Conservation (phyloP, 2,797 vertebrate species). For the Pseudomugil gertrudae region DNA sequence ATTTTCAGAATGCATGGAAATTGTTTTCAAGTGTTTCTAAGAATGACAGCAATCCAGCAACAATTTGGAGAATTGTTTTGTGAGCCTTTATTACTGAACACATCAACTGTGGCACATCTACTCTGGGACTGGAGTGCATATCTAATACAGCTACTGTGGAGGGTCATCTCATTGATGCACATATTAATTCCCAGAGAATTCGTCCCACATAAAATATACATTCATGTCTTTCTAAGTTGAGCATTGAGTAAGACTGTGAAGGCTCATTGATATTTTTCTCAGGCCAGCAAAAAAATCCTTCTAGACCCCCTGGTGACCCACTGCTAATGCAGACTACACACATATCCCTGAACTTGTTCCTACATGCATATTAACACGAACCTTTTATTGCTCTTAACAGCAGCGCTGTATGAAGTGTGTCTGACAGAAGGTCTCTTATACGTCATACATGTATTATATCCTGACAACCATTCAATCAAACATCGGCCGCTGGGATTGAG, state of each 20-base stretch:
- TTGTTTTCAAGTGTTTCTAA: conserved; percentile 27
- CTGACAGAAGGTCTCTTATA: conserved; percentile 52
- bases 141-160: neutral
- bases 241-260: conserved; percentile 15
- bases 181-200: conserved; percentile 19
- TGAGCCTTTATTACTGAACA: conserved; percentile 16
- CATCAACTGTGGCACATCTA: conserved; percentile 17
- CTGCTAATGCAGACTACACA: conserved; percentile 33
- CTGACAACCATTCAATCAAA: conserved; percentile 79
- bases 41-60: conserved; percentile 25
- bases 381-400: conserved; percentile 50
- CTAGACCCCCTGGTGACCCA: conserved; percentile 38
- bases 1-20: conserved; percentile 20
- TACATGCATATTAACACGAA: conserved; percentile 5
- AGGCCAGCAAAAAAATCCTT: conserved; percentile 44
- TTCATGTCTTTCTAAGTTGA: conserved; percentile 32
- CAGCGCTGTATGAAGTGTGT: conserved; percentile 54
- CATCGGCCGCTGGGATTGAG: conserved; percentile 59
- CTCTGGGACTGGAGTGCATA: conserved; percentile 7
- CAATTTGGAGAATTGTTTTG: conserved; percentile 19
- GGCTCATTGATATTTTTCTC: conserved; percentile 62
- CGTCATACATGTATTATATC: conserved; percentile 65
- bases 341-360: conserved; percentile 18
- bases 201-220: conserved; percentile 40
- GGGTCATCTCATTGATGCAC: conserved; percentile 22